Percentiles rank a stretch among this genome's conserved stretches.
Conservation (phyloP, 2,113 vertebrate genomes). For the Oenanthe melanoleuca region DNA sequence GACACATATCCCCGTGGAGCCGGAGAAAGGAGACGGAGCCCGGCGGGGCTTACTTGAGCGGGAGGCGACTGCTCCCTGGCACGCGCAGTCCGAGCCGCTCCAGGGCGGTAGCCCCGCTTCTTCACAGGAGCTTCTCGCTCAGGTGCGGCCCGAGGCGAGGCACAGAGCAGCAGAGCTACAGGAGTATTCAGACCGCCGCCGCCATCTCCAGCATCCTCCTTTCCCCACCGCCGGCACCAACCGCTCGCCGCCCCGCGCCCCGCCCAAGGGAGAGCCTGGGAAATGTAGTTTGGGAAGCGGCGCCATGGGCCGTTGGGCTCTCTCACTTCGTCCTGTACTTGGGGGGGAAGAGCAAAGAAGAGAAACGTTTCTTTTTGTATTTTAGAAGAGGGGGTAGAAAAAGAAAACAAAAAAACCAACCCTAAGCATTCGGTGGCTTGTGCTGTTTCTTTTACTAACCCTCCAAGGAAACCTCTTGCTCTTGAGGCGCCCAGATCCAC, state of each 20-base stretch:
- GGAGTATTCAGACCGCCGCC: rapidly evolving
- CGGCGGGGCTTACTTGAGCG: neutral
- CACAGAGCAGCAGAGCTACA: rapidly evolving
- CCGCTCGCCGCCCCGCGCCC: neutral
- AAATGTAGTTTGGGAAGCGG: slow-evolving; percentile 13
- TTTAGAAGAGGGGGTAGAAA: no score
- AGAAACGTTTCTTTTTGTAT: rapidly evolving
- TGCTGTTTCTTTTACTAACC: rapidly evolving
- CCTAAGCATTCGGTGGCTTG: rapidly evolving
- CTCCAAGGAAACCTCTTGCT: rapidly evolving
- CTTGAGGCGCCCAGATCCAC: neutral
- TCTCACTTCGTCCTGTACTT: neutral
- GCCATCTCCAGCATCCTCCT: slow-evolving; percentile 39
- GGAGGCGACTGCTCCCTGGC: neutral
- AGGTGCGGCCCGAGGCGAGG: neutral
- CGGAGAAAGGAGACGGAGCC: neutral
- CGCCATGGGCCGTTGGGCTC: neutral
- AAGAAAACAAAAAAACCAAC: neutral
- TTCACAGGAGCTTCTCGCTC: neutral
- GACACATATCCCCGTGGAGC: neutral
- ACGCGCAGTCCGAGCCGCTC: neutral
- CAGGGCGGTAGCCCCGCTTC: no score
- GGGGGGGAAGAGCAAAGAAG: no score
- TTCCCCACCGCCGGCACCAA: neutral
- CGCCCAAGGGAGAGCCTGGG: neutral